Base-by-base conservation (phyloP, 2,797 vertebrate genomes). In the Furcifer pardalis region DNA sequence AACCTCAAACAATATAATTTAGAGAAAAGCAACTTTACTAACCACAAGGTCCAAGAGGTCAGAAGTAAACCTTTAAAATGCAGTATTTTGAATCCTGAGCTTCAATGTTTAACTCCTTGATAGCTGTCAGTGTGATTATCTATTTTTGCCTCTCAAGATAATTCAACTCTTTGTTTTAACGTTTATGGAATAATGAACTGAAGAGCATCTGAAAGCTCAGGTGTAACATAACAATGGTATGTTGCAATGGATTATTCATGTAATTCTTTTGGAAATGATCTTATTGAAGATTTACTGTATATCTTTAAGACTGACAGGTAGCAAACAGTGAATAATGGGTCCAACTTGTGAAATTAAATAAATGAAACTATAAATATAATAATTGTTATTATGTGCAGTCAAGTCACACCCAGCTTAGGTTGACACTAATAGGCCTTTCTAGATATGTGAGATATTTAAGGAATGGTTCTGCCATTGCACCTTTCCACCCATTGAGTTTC, bases 1-100 rank as follows among this genome's bases (percentile, higher is more conserved):
- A 89, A 90, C 35, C 60, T 87, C 2, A 0, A 86, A 89, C 46
- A 63, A 85, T 81, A 69, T 84, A 89, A 87, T 25, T 71, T 44
- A 86, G 35, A 65, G 84, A 37, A 80, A 13, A 62, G 60, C n/a
- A 84, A 23, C 60, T 68, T 87, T 89, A 25, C 88, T 82, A 79
- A 27, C 52, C 63, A 82, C 49, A 77, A 65, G 42, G 30, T 74
- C 9, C 40, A 46, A 37, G 85, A 83, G 25, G 71, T 84, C 71
- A 72, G n/a, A 68, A 75, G 44, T 44, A 42, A 86, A 71, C 71
- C 79, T 86, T 76, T 83, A 74, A 83, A 89, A 87, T 46, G 17
- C 42, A 83, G 44, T 71, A 63, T 87, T 89, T 86, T 79, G 56
- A 83, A 79, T 69, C 42, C 30, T n/a, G 46, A 63, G 52, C 56